Conservation (phyloP, 2,797 vertebrate genomes). For the Eupleurogrammus muticus region DNA sequence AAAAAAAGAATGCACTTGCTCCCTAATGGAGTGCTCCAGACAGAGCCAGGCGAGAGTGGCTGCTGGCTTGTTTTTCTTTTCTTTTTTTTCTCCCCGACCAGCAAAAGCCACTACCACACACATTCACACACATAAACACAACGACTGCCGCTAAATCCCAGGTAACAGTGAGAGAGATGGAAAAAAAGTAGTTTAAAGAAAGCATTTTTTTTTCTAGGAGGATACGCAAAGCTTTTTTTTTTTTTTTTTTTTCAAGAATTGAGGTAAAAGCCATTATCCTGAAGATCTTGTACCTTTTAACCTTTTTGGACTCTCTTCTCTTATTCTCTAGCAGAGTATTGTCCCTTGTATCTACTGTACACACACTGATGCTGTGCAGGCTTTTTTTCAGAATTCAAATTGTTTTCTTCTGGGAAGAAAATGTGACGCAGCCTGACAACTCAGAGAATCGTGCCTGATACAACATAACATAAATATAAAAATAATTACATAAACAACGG, state of each 20-base stretch:
- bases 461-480: no score
- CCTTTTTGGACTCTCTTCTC: constrained; percentile 21
- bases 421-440: background rate
- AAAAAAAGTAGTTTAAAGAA: constrained; percentile 39
- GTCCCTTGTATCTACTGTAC: background rate
- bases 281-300: constrained; percentile 11
- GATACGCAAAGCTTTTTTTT: no score
- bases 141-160: constrained; percentile 58
- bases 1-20: constrained; percentile 64
- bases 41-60: constrained; percentile 51
- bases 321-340: constrained; percentile 18
- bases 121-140: no score
- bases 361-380: constrained; percentile 37
- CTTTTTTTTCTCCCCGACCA: constrained; percentile 21
- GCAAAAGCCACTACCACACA: constrained; percentile 46
- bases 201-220: constrained; percentile 34
- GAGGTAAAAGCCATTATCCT: constrained; percentile 55
- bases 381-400: constrained; percentile 32
- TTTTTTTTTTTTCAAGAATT: constrained; percentile 43
- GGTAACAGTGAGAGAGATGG: constrained; percentile 24
- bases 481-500: no score
- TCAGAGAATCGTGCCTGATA: no score
- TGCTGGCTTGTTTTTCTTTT: constrained; percentile 64
- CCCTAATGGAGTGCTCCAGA: constrained; percentile 76
- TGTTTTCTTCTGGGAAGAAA: constrained; percentile 19